phyloP scores from a whole-genome alignment of 2,888 invertebrate genomes.

The Cybosia mesomella region DNA sequence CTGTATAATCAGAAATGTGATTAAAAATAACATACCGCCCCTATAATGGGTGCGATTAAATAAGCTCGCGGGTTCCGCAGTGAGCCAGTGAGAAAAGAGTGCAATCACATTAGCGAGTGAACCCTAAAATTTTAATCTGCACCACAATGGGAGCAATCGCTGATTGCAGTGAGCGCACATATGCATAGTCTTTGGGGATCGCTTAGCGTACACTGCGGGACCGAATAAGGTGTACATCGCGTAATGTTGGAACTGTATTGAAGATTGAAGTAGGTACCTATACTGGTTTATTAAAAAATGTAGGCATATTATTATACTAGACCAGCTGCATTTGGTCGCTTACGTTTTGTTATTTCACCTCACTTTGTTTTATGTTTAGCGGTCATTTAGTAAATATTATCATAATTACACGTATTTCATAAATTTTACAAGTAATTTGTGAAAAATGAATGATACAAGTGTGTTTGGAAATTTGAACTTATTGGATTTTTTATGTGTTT shows the following conservation, averaged over 20 bases:
- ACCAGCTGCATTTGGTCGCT: not conserved
- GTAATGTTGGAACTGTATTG: not conserved
- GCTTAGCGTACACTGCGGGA: conserved; percentile 74
- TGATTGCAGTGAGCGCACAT: conserved; percentile 83
- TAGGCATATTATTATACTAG: not conserved
- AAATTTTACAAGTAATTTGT: not conserved
- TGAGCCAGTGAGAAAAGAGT: conserved; percentile 68
- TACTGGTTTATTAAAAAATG: not conserved
- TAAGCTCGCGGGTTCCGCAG: conserved; percentile 70
- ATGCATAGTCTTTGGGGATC: conserved; percentile 87
- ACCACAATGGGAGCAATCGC: conserved; percentile 83
- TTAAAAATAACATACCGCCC: conserved; percentile 80
- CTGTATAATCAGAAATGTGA: conserved; percentile 69
- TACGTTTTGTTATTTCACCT: not conserved
- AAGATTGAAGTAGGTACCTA: not conserved
- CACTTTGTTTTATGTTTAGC: no score
- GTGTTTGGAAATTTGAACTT: not conserved
- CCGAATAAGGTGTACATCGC: conserved; percentile 15
- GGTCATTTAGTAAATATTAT: no score
- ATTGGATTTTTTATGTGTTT: not conserved
- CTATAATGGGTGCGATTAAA: conserved; percentile 74
- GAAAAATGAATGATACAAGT: not conserved
- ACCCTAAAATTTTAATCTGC: conserved; percentile 87
- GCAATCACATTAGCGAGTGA: conserved; percentile 86
- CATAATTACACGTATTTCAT: not conserved